Evolutionary conservation across 1,140 invertebrate species (phyloP), one percentile per base, ranked within the genome.

Genomic region (Drosophila pectinifera): DNA sequence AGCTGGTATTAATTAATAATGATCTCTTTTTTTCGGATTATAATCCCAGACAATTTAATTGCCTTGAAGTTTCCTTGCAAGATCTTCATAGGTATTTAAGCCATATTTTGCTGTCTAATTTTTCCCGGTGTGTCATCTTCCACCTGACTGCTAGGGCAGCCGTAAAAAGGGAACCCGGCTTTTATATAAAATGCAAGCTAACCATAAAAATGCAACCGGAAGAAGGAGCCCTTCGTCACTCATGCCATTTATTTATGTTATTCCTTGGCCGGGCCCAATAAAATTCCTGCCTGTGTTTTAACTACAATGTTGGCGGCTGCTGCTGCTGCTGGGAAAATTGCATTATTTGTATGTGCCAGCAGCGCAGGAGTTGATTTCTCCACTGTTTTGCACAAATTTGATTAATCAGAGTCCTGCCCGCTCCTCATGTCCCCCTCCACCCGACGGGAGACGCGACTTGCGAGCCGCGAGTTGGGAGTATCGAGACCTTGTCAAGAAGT

Each of bases 161-260:
- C 72, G 58, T 84, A 84, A 80, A 82, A 84, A 48, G 16, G 59
- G 10, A 42, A n/a, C 41, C 46, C 48, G 48, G 43, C 43, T 41
- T 69, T 54, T 56, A 69, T 82, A 86, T 83, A 88, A 82, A 85
- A 78, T 82, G 78, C 78, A 76, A 69, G 69, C 78, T 72, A 85
- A 65, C 63, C 81, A 79, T 82, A 86, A 86, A 86, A 86, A 82
- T 76, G 75, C 75, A 86, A 54, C 57, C 76, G 41, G 34, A 11
- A n/a, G 39, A 6, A 4, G 48, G 20, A 55, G 14, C 31, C 13
- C 36, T 24, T 22, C n/a, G 16, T 8, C 42, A 31, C 63, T 13
- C 24, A 31, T 39, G 46, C 54, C 62, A 51, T 82, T 74, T 86
- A 64, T 83, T 75, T 75, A 75, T 80, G 65, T 77, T 83, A 68